These are phyloP conservation scores for Papilio aristodemus DNA, from an alignment of 1,140 invertebrate species.

Conservation along the genomic window DNA sequence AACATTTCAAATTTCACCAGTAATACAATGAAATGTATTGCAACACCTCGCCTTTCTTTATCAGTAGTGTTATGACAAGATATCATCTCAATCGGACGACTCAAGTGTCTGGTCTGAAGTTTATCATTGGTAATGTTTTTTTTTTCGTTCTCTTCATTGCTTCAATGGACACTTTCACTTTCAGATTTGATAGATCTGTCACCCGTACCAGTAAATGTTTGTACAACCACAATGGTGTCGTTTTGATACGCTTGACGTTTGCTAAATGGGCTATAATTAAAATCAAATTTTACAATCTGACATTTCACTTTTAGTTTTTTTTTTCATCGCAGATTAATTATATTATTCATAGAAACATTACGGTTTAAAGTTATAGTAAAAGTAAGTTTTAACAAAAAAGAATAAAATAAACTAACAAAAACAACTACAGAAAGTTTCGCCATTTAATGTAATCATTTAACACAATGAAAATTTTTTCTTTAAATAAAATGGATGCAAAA, in stretches of 20 bases:
- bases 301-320: no score
- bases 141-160: neutral
- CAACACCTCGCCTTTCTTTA: conserved; percentile 23
- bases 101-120: conserved; percentile 36
- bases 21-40: conserved; percentile 27
- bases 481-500: conserved; percentile 30
- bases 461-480: no score
- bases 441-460: conserved; percentile 3
- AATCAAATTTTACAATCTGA: no score
- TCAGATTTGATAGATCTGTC: conserved; percentile 14
- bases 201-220: conserved; percentile 18
- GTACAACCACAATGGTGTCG: neutral
- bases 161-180: conserved; percentile 15
- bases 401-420: neutral
- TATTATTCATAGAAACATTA: no score
- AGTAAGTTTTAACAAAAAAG: neutral
- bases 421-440: neutral
- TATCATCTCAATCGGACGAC: conserved; percentile 34
- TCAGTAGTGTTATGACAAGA: conserved; percentile 33
- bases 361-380: no score
- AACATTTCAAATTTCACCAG: conserved; percentile 15
- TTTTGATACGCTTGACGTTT: neutral
- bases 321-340: no score
- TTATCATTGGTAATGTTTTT: conserved; percentile 12
- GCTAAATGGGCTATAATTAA: neutral